Base-by-base conservation (phyloP, 1,140 invertebrate genomes). In the Grapholita molesta region DNA sequence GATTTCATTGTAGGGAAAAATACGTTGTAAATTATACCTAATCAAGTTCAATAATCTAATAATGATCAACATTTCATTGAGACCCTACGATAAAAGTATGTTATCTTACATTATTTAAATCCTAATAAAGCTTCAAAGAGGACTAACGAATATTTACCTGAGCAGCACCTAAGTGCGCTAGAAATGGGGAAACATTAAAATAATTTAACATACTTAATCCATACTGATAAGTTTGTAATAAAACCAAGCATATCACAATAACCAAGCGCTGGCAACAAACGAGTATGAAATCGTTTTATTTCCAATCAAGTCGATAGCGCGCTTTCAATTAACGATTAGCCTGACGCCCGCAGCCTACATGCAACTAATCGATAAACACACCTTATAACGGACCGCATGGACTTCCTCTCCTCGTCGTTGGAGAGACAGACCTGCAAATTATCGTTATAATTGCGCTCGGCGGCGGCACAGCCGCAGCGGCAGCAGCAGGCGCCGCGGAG, bases 381-480 rank as follows among this genome's bases (percentile, higher is more conserved):
- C 94, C 94, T 95, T 79, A 94, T 93, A 61, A 95, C 93, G 52
- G 94, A 94, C 68, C 93, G 91, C 89, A 94, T 92, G 61, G 92
- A 88, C 81, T 92, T 92, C 84, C 89, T 91, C 82, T 88, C 88
- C 73, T 89, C 85, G 69, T 85, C 86, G 67, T 91, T 87, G 80
- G 85, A 82, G 77, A 93, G 87, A 90, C 92, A 93, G 82, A 93
- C 92, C 86, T 93, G 92, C 78, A 93, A 90, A 86, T 92, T 93
- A 76, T 89, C 81, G 74, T 91, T 85, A 79, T 80, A 74, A 74
- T 81, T 86, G 68, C 87, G 82, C 64, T 77, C 80, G 77, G 75
- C 53, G 57, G 76, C 80, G 78, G 72, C 70, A 73, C 85, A 86
- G 67, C 79, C 86, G 72, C 88, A 90, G 28, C 84, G 80, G 77